phyloP scores from a whole-genome alignment of 2,797 vertebrate genomes.

The Pseudotriccus pelzelni region DNA sequence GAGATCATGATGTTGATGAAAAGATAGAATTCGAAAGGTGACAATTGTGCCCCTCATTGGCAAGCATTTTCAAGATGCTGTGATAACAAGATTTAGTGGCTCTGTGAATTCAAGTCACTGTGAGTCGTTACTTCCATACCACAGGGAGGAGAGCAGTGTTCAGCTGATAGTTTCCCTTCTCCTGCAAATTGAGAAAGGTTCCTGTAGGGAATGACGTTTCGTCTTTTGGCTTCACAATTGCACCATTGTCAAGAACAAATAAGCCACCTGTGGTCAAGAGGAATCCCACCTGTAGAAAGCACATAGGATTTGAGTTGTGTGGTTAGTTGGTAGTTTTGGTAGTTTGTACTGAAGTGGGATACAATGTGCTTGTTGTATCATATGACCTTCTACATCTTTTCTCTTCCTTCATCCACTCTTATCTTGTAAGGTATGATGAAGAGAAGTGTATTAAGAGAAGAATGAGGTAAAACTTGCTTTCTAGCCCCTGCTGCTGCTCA shows the following conservation, averaged over 20 bases:
- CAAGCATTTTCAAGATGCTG: neutral
- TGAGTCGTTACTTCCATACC: neutral
- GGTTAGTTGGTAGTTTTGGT: neutral
- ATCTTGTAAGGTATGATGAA: slow-evolving; percentile 88
- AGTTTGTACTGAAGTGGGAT: neutral
- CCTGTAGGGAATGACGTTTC: neutral
- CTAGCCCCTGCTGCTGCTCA: slow-evolving; percentile 46
- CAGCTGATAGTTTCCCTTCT: neutral
- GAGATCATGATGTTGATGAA: neutral
- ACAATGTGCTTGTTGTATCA: neutral
- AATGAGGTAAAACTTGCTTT: slow-evolving; percentile 85
- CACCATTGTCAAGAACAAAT: neutral
- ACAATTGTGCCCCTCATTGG: neutral
- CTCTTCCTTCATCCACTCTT: slow-evolving; percentile 68
- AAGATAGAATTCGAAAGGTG: neutral
- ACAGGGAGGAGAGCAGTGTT: neutral
- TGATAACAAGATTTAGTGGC: neutral
- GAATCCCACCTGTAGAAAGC: neutral
- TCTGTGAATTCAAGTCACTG: neutral
- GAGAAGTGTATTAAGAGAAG: slow-evolving; percentile 86
- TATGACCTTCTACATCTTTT: slow-evolving; percentile 48
- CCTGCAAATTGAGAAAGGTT: neutral
- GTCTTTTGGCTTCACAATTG: neutral
- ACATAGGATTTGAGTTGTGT: neutral
- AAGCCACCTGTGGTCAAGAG: neutral